A percentile compares a stretch with the other conserved stretches of the same genome.
Conservation (phyloP, 2,888 invertebrate species). For the Tachina lurida region DNA sequence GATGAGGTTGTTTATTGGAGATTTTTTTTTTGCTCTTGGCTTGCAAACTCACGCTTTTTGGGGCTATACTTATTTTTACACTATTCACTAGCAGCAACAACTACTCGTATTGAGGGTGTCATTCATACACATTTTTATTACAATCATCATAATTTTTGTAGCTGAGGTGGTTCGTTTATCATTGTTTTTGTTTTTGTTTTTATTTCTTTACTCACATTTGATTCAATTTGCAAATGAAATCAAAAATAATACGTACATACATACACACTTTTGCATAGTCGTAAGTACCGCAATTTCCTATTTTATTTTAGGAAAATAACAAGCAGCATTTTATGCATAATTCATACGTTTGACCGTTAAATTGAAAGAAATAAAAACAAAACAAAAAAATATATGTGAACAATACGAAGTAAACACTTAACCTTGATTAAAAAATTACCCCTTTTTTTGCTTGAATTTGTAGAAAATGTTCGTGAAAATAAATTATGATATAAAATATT, state of each 20-base stretch:
- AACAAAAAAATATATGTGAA: conserved; percentile 8
- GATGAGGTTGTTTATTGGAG: conserved; percentile 39
- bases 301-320: conserved; percentile 35
- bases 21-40: conserved; percentile 5
- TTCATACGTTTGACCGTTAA: conserved; percentile 36
- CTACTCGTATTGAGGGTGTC: conserved; percentile 23
- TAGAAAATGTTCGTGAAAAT: conserved; percentile 17
- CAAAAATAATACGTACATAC: background rate
- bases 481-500: conserved; percentile 43
- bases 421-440: conserved; percentile 70
- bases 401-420: conserved; percentile 56
- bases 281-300: conserved; percentile 44
- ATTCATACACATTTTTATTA: conserved; percentile 1
- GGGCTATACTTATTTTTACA: background rate
- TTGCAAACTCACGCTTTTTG: conserved; percentile 16
- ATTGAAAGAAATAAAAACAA: background rate
- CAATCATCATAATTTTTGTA: conserved; percentile 22
- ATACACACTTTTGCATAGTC: conserved; percentile 22
- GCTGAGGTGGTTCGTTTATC: conserved; percentile 4
- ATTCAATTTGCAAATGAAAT: conserved; percentile 33
- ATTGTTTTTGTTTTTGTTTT: conserved; percentile 43
- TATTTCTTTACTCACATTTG: conserved; percentile 22
- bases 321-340: conserved; percentile 16
- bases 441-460: conserved; percentile 17
- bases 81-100: conserved; percentile 3